phyloP scores from a whole-genome alignment of 2,888 invertebrate genomes.

The Lasioglossum lativentre region DNA sequence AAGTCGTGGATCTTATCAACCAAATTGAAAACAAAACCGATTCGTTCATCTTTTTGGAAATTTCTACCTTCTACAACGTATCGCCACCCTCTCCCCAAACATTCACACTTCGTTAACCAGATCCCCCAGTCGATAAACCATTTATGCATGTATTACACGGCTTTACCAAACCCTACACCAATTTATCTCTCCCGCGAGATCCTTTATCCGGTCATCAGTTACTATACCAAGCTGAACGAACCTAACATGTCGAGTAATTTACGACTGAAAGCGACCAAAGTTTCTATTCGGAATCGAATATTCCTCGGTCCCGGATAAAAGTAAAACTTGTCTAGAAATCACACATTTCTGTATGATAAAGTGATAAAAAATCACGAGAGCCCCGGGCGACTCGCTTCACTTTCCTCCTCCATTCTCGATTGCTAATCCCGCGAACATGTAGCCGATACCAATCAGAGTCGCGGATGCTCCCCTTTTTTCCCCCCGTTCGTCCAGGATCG shows the following conservation, averaged over 20 bases:
- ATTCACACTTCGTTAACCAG: not conserved
- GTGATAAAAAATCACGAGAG: not conserved
- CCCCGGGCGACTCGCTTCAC: not conserved
- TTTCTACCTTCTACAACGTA: not conserved
- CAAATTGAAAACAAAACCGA: not conserved
- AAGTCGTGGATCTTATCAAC: not conserved
- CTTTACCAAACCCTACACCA: not conserved
- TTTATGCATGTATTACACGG: not conserved
- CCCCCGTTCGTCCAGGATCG: not conserved
- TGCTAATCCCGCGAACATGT: not conserved
- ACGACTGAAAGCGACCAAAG: not conserved
- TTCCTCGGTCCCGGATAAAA: not conserved
- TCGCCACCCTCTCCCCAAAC: not conserved
- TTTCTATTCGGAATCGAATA: not conserved
- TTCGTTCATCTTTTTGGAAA: not conserved
- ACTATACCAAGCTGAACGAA: not conserved
- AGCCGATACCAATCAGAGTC: too few species aligned
- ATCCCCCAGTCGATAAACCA: not conserved
- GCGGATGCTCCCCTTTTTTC: not conserved
- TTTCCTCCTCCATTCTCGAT: not conserved
- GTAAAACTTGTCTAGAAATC: constrained; percentile 3
- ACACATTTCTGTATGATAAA: not conserved
- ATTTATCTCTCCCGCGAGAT: not conserved
- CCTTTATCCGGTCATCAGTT: not conserved
- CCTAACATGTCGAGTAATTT: not conserved